Percentiles rank a stretch among this genome's conserved stretches.
Evolutionary conservation across 2,888 invertebrate species (phyloP).

Genomic region (Halocaridina rubra): DNA sequence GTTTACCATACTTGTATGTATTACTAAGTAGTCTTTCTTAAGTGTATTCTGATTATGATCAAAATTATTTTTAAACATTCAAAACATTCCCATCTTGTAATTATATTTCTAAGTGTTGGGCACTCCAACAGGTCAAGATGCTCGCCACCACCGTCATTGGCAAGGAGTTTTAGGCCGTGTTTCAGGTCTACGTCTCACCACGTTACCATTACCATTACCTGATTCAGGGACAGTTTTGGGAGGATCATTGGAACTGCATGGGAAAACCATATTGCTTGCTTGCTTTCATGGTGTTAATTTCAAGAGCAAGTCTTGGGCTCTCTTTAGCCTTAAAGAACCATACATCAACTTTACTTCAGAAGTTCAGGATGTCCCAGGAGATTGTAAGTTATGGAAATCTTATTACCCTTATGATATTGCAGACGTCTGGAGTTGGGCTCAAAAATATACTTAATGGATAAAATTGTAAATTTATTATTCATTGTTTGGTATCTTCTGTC

Average conservation of each 20-base stretch:
- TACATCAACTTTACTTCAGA: constrained; percentile 93
- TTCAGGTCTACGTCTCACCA: constrained; percentile 81
- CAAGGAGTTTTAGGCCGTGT: constrained; percentile 86
- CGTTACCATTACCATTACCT: constrained; percentile 69
- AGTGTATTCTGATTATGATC: no score
- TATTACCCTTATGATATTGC: no score
- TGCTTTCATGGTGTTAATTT: constrained; percentile 98
- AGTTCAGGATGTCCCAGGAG: constrained; percentile 85
- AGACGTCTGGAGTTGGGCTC: no score
- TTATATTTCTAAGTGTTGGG: constrained; percentile 39
- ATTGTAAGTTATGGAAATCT: constrained; percentile 65
- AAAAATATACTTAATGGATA: no score
- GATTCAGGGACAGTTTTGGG: constrained; percentile 82
- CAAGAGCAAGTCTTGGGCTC: constrained; percentile 94
- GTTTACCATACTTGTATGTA: no score
- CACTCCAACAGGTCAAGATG: constrained; percentile 45
- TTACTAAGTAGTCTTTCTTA: no score
- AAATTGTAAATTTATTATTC: no score
- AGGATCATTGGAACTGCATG: constrained; percentile 67
- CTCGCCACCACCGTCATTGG: constrained; percentile 85
- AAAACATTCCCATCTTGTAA: no score
- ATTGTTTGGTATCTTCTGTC: no score
- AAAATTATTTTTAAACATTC: no score
- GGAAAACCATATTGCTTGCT: constrained; percentile 89
- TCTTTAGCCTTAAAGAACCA: constrained; percentile 93